phyloP scores from a whole-genome alignment of 1,140 invertebrate genomes.

The Bombus consobrinus region DNA sequence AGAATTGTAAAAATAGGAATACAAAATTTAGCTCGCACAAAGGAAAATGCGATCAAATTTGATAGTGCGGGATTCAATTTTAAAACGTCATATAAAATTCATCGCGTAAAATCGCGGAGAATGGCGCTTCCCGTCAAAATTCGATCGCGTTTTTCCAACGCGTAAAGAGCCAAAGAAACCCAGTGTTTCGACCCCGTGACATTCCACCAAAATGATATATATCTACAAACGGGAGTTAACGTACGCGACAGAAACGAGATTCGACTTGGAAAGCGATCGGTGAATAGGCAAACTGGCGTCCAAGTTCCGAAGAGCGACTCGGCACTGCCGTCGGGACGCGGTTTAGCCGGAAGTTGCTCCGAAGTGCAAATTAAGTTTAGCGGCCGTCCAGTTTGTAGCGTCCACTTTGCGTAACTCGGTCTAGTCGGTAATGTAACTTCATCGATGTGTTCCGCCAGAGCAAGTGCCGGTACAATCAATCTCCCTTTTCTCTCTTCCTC shows the following conservation, averaged over 20 bases:
- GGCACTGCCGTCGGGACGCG: constrained; percentile 72
- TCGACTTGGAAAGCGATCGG: constrained; percentile 74
- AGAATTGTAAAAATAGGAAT: not conserved
- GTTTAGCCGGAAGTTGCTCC: constrained; percentile 79
- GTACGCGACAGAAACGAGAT: constrained; percentile 44
- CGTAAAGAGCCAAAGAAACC: not conserved
- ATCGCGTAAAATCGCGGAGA: not conserved
- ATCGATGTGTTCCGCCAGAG: constrained; percentile 81
- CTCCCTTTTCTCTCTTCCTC: constrained; percentile 67
- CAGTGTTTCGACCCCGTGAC: not conserved
- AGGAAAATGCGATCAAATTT: not conserved
- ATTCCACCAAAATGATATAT: not conserved
- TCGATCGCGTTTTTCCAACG: not conserved
- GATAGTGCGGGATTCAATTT: not conserved
- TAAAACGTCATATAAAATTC: not conserved
- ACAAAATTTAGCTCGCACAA: not conserved
- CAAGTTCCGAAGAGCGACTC: constrained; percentile 69
- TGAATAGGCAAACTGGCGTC: constrained; percentile 69
- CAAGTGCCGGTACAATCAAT: constrained; percentile 80
- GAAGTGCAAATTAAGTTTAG: constrained; percentile 81
- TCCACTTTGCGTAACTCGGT: constrained; percentile 82
- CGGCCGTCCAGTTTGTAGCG: constrained; percentile 77
- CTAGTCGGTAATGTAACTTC: constrained; percentile 81
- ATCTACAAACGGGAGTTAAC: constrained; percentile 13
- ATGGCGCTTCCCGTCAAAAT: not conserved